A percentile compares a stretch with the other conserved stretches of the same genome.
phyloP scores from a whole-genome alignment of 1,140 invertebrate genomes.

The Drosophila watanabei region DNA sequence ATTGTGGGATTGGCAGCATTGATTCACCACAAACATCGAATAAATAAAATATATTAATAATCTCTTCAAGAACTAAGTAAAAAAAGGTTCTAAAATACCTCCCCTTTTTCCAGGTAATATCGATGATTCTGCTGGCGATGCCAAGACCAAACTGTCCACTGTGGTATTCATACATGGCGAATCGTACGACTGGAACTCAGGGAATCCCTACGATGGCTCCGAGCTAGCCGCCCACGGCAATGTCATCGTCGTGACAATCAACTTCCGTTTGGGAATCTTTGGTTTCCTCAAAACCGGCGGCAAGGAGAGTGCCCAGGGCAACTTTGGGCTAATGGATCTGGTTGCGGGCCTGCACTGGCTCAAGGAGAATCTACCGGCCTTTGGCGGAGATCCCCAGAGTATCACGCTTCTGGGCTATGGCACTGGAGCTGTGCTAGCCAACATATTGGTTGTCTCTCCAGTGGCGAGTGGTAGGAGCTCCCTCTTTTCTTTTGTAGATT shows the following conservation, averaged over 20 bases:
- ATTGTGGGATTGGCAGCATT: slow-evolving; percentile 92
- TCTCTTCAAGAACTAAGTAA: too few species aligned
- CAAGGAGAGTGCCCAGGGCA: slow-evolving; percentile 94
- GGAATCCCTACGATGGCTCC: slow-evolving; percentile 97
- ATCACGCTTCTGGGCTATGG: slow-evolving; percentile 97
- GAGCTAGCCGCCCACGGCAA: slow-evolving; percentile 95
- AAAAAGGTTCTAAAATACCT: too few species aligned
- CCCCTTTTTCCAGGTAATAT: slow-evolving; percentile 34
- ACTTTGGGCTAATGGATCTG: slow-evolving; percentile 97
- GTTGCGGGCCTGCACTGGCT: slow-evolving; percentile 97
- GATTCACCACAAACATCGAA: slow-evolving; percentile 15
- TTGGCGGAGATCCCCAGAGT: slow-evolving; percentile 95
- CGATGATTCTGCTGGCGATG: slow-evolving; percentile 18
- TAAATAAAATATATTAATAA: background rate
- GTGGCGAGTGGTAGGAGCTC: slow-evolving; percentile 92
- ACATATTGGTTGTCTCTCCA: slow-evolving; percentile 97
- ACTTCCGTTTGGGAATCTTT: slow-evolving; percentile 98
- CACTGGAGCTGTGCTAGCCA: slow-evolving; percentile 96
- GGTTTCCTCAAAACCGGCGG: slow-evolving; percentile 97
- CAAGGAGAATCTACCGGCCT: slow-evolving; percentile 95
- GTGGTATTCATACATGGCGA: slow-evolving; percentile 97
- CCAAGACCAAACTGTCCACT: slow-evolving; percentile 87
- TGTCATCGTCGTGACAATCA: slow-evolving; percentile 98
- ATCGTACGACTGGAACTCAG: slow-evolving; percentile 97
- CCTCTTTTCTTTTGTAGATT: background rate